A percentile compares a stretch with the other conserved stretches of the same genome.
phyloP scores from a whole-genome alignment of 2,888 invertebrate genomes.

The Lepeophtheirus nordmannii region DNA sequence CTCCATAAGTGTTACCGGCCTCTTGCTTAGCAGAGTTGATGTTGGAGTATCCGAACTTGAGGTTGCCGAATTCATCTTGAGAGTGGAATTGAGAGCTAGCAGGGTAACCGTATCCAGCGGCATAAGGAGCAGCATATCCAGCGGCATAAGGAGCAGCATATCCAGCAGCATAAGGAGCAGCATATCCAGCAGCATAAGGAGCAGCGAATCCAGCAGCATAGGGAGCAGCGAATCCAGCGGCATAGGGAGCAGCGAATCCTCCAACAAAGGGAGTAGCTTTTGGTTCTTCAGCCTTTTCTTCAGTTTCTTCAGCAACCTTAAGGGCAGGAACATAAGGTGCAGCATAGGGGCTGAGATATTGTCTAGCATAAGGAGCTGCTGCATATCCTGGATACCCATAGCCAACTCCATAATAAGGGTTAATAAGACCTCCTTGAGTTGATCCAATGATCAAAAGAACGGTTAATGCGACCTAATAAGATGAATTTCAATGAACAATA shows the following conservation, averaged over 20 bases:
- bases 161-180: too few species aligned
- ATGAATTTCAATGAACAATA: too few species aligned
- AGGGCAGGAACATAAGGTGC: not conserved
- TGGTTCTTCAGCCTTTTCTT: not conserved
- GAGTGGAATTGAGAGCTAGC: slow-evolving; percentile 17
- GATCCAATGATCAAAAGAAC: not conserved
- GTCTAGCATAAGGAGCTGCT: too few species aligned
- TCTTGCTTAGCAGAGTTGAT: slow-evolving; percentile 19
- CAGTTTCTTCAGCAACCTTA: not conserved
- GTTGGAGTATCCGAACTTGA: slow-evolving; percentile 22
- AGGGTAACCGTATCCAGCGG: not conserved
- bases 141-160: too few species aligned
- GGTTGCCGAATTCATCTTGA: slow-evolving; percentile 23
- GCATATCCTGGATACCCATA: not conserved
- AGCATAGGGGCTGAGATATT: not conserved
- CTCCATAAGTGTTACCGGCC: slow-evolving; percentile 18
- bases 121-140: too few species aligned
- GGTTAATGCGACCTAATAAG: not conserved
- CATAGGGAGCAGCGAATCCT: not conserved
- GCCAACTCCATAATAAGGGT: not conserved
- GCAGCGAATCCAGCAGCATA: too few species aligned
- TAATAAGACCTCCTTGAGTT: not conserved
- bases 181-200: too few species aligned
- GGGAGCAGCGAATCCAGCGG: too few species aligned
- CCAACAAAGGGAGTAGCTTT: not conserved